Evolutionary conservation across 2,797 vertebrate genomes (phyloP), one percentile per base, ranked within the genome.

Genomic region (Pangasius mekongensis): DNA sequence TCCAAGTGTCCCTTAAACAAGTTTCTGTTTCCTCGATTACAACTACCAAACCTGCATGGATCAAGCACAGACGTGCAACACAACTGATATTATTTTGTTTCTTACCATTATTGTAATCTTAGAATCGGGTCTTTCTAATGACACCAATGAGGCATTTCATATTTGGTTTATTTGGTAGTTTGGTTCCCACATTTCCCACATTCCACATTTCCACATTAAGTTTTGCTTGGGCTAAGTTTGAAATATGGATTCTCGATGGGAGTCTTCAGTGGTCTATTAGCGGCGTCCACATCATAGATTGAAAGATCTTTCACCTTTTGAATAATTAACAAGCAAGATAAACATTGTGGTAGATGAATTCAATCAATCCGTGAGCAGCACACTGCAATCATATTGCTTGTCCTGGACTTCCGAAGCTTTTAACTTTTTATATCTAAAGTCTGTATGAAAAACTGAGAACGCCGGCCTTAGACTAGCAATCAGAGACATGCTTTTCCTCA

Each of bases 1-100:
- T 89, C 92, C 92, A 83, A 88, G 87, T 92, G 93, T 93, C 92
- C 92, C 90, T 94, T 90, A 93, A 78, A 94, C 93, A 94, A 94
- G 90, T 93, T 93, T 90, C 93, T 91, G 93, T 94, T 94, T 87
- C 86, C 13, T 85, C 91, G 93, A 43, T 64, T 30, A 47, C 2
- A 64, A 16, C 36, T 82, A 4, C 5, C 93, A 94, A 95, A 95
- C 62, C 84, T 86, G 76, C 88, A 89, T 87, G 91, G 90, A 92
- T 91, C 7, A 66, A 92, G 90, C 90, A 90, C 91, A 87, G 87
- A 36, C 87, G 76, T 80, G 84, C 73, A 92, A 90, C 83, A 90
- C 86, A 33, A 64, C 62, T 22, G 1, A 66, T 56, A 56, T 56
- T 56, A 30, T 52, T 14, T 36, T 6, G 20, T 39, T 33, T 83